These are phyloP conservation scores for Propsilocerus akamusi DNA, from an alignment of 1,140 invertebrate genomes.

Conservation along the genomic window DNA sequence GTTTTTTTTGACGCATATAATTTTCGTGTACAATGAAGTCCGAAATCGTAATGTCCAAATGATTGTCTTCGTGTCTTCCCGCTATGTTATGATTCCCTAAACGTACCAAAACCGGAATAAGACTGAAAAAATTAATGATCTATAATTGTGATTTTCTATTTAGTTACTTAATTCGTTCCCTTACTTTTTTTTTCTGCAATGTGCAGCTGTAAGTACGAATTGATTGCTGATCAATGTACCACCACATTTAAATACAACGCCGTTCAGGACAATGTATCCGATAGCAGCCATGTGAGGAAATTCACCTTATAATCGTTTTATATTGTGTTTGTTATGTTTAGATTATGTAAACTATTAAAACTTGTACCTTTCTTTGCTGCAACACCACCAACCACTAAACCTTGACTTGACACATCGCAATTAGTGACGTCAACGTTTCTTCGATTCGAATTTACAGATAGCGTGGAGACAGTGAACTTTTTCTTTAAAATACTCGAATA, in stretches of 20 bases:
- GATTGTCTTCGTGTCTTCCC: not conserved
- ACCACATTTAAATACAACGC: slow-evolving; percentile 25
- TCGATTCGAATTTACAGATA: no score
- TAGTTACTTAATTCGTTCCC: no score
- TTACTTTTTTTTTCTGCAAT: slow-evolving; percentile 26
- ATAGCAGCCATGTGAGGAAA: slow-evolving; percentile 36
- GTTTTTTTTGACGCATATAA: slow-evolving; percentile 29
- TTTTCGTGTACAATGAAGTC: slow-evolving; percentile 25
- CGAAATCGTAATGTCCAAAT: slow-evolving; percentile 10
- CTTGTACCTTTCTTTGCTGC: no score
- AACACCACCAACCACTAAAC: no score
- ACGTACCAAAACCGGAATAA: not conserved
- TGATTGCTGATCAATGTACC: slow-evolving; percentile 28
- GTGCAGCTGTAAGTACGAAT: slow-evolving; percentile 32
- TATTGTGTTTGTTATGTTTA: no score
- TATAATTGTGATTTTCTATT: no score
- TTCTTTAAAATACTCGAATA: no score
- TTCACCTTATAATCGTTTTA: slow-evolving; percentile 32
- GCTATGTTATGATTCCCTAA: not conserved
- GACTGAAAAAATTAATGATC: no score
- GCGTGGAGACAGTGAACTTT: no score
- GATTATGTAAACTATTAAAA: no score
- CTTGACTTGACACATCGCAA: no score
- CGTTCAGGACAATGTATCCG: slow-evolving; percentile 12
- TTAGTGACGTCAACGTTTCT: no score